Evolutionary conservation across 2,888 invertebrate species (phyloP), one percentile per base, ranked within the genome.

Genomic region (Lepidocyrtinus sp.): DNA sequence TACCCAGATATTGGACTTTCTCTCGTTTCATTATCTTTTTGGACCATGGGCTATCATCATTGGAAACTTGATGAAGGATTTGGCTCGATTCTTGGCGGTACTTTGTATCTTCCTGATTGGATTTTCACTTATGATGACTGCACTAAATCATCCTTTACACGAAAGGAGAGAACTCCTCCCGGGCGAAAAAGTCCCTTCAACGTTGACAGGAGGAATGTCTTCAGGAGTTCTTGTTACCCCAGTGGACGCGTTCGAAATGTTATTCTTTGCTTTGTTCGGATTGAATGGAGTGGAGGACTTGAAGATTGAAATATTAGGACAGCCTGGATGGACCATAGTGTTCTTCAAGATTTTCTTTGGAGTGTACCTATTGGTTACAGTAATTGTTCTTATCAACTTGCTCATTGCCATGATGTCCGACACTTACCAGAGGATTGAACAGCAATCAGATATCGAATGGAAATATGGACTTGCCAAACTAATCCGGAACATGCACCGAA

Each of bases 381-480:
- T 98, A 89, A 96, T 99, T 90, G 98, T 99, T 89, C 93, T 99
- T 88, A 96, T 98, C 91, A 98, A 99, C 91, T 94, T 99, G 89
- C 94, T 99, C 90, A 99, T 99, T 93, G 99, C 99, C 91, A 98
- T 99, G 98, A 98, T 99, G 98, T 98, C 98, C 90, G 98, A 99
- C 92, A 99, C 99, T 88, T 99, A 99, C 91, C 98, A 99, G 90
- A 93, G 98, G 89, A 98, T 98, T 88, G 90, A 99, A 93, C 98
- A 98, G 46, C 98, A 99, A 93, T 99, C 99, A 63, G 99, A 99
- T 90, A 98, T 97, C 87, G 99, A 99, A 90, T 99, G 99, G 99
- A 99, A 99, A 90, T 99, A 98, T 89, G 99, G 99, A 26, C 90
- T 99, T 88, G 99, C 99, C 73, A 99, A 99, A 90, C 91, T 99